A percentile compares a stretch with the other conserved stretches of the same genome.
phyloP scores from a whole-genome alignment of 2,797 vertebrate genomes.

The Cryptoprocta ferox region DNA sequence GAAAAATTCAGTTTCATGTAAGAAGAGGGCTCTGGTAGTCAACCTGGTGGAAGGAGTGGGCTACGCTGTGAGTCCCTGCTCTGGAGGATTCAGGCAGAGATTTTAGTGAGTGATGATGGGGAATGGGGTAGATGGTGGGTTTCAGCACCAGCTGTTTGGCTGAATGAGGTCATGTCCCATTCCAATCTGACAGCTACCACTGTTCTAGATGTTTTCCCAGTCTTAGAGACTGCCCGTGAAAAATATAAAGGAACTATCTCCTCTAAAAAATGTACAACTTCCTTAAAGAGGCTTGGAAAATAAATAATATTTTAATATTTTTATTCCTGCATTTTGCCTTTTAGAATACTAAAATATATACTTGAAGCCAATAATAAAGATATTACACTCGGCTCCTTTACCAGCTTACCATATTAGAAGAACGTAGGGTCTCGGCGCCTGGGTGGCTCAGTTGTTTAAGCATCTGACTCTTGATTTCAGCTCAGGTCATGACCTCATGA shows the following conservation, averaged over 20 bases:
- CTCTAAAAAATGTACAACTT: background rate
- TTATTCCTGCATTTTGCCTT: constrained; percentile 13
- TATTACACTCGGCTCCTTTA: background rate
- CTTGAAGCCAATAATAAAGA: background rate
- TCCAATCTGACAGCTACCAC: background rate
- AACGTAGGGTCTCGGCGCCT: background rate
- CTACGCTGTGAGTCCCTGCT: background rate
- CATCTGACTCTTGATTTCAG: too few relatives aligned
- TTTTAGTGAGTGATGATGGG: background rate
- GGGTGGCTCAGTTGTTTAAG: too few relatives aligned
- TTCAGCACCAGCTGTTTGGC: background rate
- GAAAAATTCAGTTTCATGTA: background rate
- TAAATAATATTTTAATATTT: constrained; percentile 9
- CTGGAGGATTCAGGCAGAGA: background rate
- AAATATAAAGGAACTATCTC: background rate
- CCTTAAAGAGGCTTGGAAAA: background rate
- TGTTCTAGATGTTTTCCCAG: background rate
- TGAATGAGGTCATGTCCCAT: background rate
- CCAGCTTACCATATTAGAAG: background rate
- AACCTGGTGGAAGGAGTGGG: background rate
- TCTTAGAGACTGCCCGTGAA: background rate
- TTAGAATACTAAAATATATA: background rate
- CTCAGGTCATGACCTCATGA: too few relatives aligned
- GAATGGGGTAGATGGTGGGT: background rate
- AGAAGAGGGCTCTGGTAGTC: background rate